A percentile compares a stretch with the other conserved stretches of the same genome.
Evolutionary conservation across 2,113 vertebrate genomes (phyloP).

Genomic region (Pollachius pollachius): DNA sequence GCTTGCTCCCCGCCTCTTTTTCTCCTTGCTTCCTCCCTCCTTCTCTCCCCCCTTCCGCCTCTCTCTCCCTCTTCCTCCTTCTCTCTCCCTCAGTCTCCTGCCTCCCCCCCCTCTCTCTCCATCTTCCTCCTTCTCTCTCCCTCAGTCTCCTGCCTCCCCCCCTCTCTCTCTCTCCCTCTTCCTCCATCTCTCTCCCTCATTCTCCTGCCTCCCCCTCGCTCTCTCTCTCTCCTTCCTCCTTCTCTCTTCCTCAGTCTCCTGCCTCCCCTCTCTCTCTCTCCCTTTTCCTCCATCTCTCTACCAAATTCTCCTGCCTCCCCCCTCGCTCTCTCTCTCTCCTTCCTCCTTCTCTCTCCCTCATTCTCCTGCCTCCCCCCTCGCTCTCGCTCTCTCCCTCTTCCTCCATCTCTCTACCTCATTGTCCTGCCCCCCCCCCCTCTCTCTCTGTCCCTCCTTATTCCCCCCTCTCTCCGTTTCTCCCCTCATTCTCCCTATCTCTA

Average conservation of each 20-base stretch:
- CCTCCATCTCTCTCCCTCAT: constrained; percentile 2
- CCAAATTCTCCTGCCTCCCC: no score
- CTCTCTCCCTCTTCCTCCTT: constrained; percentile 19
- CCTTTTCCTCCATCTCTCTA: no score
- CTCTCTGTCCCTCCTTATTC: constrained; percentile 9
- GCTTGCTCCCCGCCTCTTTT: background rate
- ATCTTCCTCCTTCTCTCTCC: background rate
- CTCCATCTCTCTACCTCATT: no score
- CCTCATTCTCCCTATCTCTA: no score
- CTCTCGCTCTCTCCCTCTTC: background rate
- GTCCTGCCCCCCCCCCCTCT: constrained; percentile 30
- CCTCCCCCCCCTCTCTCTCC: constrained; percentile 12
- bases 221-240: constrained; percentile 3
- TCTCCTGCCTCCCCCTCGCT: constrained; percentile 18
- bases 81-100: constrained; percentile 1
- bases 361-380: no score
- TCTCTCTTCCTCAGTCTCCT: constrained; percentile 10
- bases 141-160: constrained; percentile 2
- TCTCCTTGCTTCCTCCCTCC: constrained; percentile 6
- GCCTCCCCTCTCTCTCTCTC: constrained; percentile 13
- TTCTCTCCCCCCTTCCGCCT: constrained; percentile 9
- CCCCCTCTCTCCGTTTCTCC: constrained; percentile 1
- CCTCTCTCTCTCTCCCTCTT: constrained; percentile 19
- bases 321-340: background rate
- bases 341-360: constrained; percentile 5